Percentiles rank a stretch among this genome's conserved stretches.
Conservation (phyloP, 2,113 vertebrate genomes). For the Cercopithecus mona region DNA sequence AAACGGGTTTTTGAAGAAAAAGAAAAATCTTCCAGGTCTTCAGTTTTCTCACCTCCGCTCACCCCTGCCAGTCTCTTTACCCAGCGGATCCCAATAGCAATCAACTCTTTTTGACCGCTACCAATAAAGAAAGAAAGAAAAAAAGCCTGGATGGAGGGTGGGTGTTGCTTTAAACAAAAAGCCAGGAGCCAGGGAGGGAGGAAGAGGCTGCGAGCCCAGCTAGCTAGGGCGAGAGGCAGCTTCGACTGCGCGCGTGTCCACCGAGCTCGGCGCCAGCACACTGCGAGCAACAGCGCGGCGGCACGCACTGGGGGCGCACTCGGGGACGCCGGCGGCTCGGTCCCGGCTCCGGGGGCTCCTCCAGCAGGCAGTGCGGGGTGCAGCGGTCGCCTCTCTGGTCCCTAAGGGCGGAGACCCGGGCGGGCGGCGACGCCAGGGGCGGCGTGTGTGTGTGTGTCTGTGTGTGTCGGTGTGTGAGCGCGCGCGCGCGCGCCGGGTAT, state of each 20-base stretch:
- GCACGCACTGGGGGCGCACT: neutral
- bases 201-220: neutral
- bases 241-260: slow-evolving; percentile 8
- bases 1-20: slow-evolving; percentile 65
- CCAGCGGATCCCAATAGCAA: neutral
- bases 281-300: neutral
- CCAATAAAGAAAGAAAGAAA: neutral
- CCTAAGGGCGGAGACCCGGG: slow-evolving; percentile 7
- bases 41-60: neutral
- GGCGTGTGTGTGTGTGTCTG: neutral
- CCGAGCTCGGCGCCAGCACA: neutral
- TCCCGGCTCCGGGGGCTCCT: neutral
- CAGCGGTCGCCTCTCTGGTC: neutral
- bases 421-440: neutral
- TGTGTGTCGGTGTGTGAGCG: neutral
- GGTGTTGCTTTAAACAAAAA: neutral
- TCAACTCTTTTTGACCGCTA: neutral
- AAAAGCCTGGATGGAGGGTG: neutral
- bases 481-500: neutral
- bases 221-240: neutral
- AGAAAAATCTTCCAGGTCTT: neutral
- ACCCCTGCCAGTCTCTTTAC: neutral
- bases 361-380: neutral
- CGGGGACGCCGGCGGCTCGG: neutral
- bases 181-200: neutral